Percentiles rank a stretch among this genome's conserved stretches.
Conservation (phyloP, 2,113 vertebrate genomes). For the Bubalus kerabau region DNA sequence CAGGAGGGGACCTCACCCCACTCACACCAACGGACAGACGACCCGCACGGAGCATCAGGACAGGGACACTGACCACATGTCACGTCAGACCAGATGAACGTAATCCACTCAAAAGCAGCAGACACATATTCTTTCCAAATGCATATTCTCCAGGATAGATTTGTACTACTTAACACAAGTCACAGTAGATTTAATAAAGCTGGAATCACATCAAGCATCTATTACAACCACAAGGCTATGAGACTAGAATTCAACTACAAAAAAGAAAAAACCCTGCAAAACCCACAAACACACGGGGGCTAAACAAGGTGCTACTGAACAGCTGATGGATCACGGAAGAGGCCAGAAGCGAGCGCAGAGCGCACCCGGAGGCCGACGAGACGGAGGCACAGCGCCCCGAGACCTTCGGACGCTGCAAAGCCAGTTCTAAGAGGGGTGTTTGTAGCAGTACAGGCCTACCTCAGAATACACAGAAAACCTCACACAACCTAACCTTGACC, state of each 20-base stretch:
- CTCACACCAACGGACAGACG: accelerated
- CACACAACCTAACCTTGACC: neutral
- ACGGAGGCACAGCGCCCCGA: accelerated
- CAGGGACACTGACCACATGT: accelerated
- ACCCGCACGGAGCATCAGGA: neutral
- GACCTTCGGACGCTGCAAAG: neutral
- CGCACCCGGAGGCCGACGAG: neutral
- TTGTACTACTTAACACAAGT: neutral
- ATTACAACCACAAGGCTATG: neutral
- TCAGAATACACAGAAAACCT: neutral
- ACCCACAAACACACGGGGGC: neutral
- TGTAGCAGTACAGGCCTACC: neutral
- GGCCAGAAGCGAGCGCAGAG: accelerated
- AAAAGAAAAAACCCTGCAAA: neutral
- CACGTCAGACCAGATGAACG: accelerated
- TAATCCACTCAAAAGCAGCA: neutral
- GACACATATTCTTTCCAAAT: neutral
- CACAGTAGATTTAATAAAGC: neutral
- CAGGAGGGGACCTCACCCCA: neutral
- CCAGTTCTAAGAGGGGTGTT: accelerated
- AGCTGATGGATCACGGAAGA: accelerated
- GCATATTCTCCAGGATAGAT: neutral
- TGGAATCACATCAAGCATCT: neutral
- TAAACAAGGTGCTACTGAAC: neutral
- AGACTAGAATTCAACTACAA: neutral